Percentiles rank a stretch among this genome's conserved stretches.
Conservation (phyloP, 1,140 invertebrate species). For the Andricus grossulariae region DNA sequence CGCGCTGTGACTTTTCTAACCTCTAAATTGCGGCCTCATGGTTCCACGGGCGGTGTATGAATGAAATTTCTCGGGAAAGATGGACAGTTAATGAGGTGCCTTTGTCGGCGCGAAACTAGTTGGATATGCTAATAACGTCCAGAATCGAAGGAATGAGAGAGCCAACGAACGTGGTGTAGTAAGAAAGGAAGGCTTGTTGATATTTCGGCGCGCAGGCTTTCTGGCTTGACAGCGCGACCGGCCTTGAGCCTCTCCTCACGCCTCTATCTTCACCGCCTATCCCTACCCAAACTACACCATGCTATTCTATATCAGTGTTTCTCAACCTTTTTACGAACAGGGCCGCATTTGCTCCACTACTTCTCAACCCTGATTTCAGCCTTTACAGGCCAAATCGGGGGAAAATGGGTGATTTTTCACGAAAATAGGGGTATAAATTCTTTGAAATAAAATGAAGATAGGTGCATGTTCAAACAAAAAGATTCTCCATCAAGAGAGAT, state of each 20-base stretch:
- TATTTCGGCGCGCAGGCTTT: conserved; percentile 69
- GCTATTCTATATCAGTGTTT: conserved; percentile 43
- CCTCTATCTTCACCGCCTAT: conserved; percentile 47
- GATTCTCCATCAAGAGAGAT: too few relatives aligned
- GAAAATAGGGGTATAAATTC: too few relatives aligned
- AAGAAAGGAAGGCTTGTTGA: conserved; percentile 67
- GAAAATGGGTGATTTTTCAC: too few relatives aligned
- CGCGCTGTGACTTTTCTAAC: conserved; percentile 5
- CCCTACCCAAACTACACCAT: conserved; percentile 46
- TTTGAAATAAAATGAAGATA: too few relatives aligned
- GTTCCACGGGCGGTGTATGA: not conserved
- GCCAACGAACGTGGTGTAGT: conserved; percentile 45
- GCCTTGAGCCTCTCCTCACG: conserved; percentile 65
- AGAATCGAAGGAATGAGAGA: conserved; percentile 42
- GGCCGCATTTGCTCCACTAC: not conserved
- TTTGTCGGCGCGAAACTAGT: not conserved
- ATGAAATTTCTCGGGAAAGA: not conserved
- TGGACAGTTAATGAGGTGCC: not conserved
- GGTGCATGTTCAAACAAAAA: too few relatives aligned
- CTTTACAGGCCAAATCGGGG: too few relatives aligned
- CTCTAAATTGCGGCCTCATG: not conserved
- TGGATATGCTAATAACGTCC: not conserved
- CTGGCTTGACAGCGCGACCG: conserved; percentile 69
- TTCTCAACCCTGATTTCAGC: conserved; percentile 2
- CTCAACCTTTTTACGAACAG: conserved; percentile 34